phyloP scores from a whole-genome alignment of 2,888 invertebrate species.

The Mesodorylaimus sp. region DNA sequence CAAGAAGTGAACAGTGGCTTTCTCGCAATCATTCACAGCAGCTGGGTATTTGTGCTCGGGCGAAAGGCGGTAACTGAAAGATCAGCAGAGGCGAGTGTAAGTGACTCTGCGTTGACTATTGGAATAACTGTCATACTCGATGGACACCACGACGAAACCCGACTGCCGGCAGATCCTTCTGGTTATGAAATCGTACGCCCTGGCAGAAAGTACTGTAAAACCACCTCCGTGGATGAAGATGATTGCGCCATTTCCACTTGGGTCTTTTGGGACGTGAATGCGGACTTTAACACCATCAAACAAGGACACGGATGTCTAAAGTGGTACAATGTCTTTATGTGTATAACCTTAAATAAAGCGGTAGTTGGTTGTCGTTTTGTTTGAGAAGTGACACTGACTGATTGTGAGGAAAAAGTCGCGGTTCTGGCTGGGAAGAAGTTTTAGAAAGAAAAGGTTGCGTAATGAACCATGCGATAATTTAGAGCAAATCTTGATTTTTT shows the following conservation, averaged over 20 bases:
- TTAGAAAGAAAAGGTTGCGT: no score
- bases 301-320: no score
- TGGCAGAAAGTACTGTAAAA: slow-evolving; percentile 17
- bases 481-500: no score
- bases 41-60: slow-evolving; percentile 32
- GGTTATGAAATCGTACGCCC: neutral
- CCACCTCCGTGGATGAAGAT: slow-evolving; percentile 24
- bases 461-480: no score
- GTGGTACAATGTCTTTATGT: no score
- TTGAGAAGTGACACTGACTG: no score
- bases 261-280: slow-evolving; percentile 16
- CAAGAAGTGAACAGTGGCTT: slow-evolving; percentile 26
- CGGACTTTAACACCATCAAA: slow-evolving; percentile 15
- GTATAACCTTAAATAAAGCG: no score
- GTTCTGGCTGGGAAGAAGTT: no score
- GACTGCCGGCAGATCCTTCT: neutral
- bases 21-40: slow-evolving; percentile 29
- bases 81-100: no score
- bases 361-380: no score
- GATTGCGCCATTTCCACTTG: slow-evolving; percentile 17
- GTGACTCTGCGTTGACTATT: no score
- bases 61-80: slow-evolving; percentile 29
- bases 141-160: neutral
- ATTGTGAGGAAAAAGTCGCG: no score
- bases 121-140: slow-evolving; percentile 1